Percentiles rank a stretch among this genome's conserved stretches.
Conservation (phyloP, 1,140 invertebrate genomes). For the Drosophila guanche region DNA sequence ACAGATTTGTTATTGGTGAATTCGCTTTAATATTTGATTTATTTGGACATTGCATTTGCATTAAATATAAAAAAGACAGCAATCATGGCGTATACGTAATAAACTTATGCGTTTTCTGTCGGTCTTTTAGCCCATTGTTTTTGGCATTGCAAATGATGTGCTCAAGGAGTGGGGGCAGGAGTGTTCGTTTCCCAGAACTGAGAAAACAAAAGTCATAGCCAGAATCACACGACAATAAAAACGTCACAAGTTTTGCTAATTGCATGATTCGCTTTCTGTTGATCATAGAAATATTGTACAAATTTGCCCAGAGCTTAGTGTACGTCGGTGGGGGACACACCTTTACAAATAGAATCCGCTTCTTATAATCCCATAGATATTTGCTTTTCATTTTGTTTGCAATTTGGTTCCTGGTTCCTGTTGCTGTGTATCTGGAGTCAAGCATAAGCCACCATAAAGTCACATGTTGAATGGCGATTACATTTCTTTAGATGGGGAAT, state of each 20-base stretch:
- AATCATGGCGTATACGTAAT: conserved; percentile 33
- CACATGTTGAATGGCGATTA: too few species aligned
- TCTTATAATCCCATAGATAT: conserved; percentile 8
- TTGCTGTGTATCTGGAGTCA: too few species aligned
- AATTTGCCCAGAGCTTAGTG: conserved; percentile 26
- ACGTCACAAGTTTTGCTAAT: conserved; percentile 19
- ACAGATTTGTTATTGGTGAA: conserved; percentile 8
- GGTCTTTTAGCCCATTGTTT: conserved; percentile 2
- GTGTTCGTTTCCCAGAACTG: not conserved
- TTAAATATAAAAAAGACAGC: conserved; percentile 10
- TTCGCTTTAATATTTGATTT: conserved; percentile 14
- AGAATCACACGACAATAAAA: conserved; percentile 4
- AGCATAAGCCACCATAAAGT: too few species aligned
- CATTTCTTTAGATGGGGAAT: too few species aligned
- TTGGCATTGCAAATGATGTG: conserved; percentile 15
- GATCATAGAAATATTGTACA: not conserved
- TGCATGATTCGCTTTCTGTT: not conserved
- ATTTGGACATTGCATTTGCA: conserved; percentile 30
- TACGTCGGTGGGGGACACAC: conserved; percentile 1
- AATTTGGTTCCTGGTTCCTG: not conserved
- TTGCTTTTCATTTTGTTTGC: not conserved
- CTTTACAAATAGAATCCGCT: conserved; percentile 12
- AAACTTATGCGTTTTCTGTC: conserved; percentile 10
- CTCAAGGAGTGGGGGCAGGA: too few species aligned
- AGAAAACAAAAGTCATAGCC: not conserved